Conservation (phyloP, 2,888 invertebrate species). For the Plagodis pulveraria region DNA sequence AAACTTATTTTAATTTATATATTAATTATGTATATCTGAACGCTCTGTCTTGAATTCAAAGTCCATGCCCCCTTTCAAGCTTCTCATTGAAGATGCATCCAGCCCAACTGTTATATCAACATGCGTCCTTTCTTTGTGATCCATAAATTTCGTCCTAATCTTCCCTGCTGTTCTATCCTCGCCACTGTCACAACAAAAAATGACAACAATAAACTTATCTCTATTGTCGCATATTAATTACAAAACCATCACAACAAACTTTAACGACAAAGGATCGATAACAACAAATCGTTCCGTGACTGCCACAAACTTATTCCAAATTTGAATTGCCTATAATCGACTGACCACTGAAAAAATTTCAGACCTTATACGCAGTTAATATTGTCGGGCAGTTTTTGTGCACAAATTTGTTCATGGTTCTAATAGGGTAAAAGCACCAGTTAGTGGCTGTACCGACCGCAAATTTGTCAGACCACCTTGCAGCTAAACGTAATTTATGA, state of each 20-base stretch:
- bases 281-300: not conserved
- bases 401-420: slow-evolving; percentile 45
- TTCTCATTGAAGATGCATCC: no score
- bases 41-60: no score
- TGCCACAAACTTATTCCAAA: slow-evolving; percentile 3
- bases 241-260: slow-evolving; percentile 12
- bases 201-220: not conserved
- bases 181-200: slow-evolving; percentile 10
- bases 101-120: no score
- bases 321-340: slow-evolving; percentile 34
- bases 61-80: no score
- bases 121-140: no score
- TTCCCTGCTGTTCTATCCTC: slow-evolving; percentile 40
- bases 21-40: no score
- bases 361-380: slow-evolving; percentile 28
- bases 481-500: slow-evolving; percentile 81
- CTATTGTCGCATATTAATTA: slow-evolving; percentile 5
- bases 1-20: no score
- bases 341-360: slow-evolving; percentile 18
- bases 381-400: slow-evolving; percentile 35
- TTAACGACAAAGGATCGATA: not conserved
- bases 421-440: slow-evolving; percentile 59
- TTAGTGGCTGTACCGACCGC: slow-evolving; percentile 69
- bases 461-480: slow-evolving; percentile 85
- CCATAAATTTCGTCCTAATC: not conserved